Evolutionary conservation across 1,140 invertebrate species (phyloP), one percentile per base, ranked within the genome.

Genomic region (Caenorhabditis brenneri): DNA sequence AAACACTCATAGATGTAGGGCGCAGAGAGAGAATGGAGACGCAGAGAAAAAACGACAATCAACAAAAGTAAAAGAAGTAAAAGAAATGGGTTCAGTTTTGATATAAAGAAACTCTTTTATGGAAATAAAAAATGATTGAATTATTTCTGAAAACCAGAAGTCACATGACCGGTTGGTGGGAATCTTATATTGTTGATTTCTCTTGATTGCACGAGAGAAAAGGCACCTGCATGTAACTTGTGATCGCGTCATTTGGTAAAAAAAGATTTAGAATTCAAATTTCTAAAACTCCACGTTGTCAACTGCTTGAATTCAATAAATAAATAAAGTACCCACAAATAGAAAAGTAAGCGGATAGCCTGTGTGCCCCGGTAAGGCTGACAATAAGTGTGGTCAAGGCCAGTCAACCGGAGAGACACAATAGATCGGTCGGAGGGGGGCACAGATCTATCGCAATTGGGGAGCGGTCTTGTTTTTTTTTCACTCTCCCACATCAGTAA

Each of bases 311-410:
- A 10, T 33, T 15, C 33, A 15, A 33, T 65, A 33, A 16, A 65
- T 10, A 65, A 6, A 46, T 6, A 42, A 74, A 3, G 31, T 36
- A 33, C 31, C 31, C 31, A 36, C 33, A 36, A n/a, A 19, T 29
- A 27, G 60, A 36, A 36, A 10, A 74, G 36, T 74, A 74, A 74
- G 65, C 65, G 36, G 65, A 74, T 42, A 74, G 65, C 36, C 33
- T 55, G 9, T 24, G 16, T 51, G 16, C 19, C n/a, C 31, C 1
- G n/a, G 31, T 65, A 27, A 58, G 65, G 36, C 65, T 74, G 65
- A 74, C 65, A 74, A 74, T 74, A 74, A 65, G 31, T 65, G 65
- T 74, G 36, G 65, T 42, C 65, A 74, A 74, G 65, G 65, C 65
- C 65, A 74, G 36, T 42, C 36, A 74, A 65, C 58, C 58, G 58